Base-by-base conservation (phyloP, 2,888 invertebrate species). In the Amblyteles armatorius region DNA sequence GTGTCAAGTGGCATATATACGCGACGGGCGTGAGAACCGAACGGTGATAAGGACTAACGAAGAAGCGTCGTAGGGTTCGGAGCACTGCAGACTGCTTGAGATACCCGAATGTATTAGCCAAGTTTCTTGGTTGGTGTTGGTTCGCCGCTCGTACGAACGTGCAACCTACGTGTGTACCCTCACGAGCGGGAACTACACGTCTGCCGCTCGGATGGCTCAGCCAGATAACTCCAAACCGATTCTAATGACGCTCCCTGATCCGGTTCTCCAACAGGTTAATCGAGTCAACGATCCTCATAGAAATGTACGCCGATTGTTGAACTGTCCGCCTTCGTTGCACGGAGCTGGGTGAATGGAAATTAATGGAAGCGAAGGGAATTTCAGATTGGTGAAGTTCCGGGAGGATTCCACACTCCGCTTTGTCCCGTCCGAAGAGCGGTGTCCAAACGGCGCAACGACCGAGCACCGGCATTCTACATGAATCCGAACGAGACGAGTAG, bases 251-350 rank as follows among this genome's bases (percentile, higher is more conserved):
- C 68, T 68, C 55, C 44, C 72, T 74, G 76, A 87, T 55, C 79
- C 78, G 79, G 79, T 83, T 81, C 76, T 68, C 69, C 55, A 67
- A 63, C 57, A 76, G 72, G 40, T 79, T 82, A 86, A 87, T 87
- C 83, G 71, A 86, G 79, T 84, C 80, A 84, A 82, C 74, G 72
- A 81, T 57, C 63, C 79, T 79, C 68, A 44, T 36, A 57, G 68
- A 81, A 84, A 86, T 78, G 52, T 71, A 57, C 77, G 73, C 68
- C 44, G 79, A 82, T 33, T 79, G 78, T 33, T 79, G 78, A 50
- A 68, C 63, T 77, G 65, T 72, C 50, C 55, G 52, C 67, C 60
- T 73, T 33, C 63, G 57, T 50, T 48, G 65, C n/a, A 26, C 55
- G 2, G 29, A 4, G 7, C 19, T 26, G 22, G 3, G 11, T 29